These are phyloP conservation scores for Amphipoea lucens DNA, from an alignment of 2,888 invertebrate genomes.

Conservation along the genomic window DNA sequence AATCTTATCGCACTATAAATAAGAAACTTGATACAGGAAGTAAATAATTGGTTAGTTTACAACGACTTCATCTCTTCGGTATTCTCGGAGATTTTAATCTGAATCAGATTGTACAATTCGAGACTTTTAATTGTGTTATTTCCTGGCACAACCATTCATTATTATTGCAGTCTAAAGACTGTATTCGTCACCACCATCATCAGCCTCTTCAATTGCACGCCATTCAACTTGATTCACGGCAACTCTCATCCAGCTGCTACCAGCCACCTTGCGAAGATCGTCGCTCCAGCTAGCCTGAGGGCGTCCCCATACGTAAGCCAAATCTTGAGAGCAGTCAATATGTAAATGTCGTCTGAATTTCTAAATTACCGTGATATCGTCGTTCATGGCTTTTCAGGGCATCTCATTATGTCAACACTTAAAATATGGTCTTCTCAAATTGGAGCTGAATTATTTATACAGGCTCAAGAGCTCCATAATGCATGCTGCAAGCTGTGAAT, in stretches of 20 bases:
- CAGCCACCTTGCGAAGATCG: neutral
- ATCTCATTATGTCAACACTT: neutral
- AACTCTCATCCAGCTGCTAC: neutral
- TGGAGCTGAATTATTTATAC: neutral
- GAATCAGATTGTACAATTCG: constrained; percentile 20
- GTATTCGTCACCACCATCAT: too few relatives aligned
- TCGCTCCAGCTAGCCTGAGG: neutral
- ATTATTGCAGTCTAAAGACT: neutral
- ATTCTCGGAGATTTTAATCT: constrained; percentile 40
- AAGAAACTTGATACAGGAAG: constrained; percentile 45
- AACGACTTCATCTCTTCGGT: constrained; percentile 27
- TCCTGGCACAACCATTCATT: constrained; percentile 4
- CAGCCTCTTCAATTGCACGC: neutral
- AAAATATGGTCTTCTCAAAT: neutral
- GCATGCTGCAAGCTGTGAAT: neutral
- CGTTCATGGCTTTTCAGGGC: neutral
- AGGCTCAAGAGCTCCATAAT: neutral
- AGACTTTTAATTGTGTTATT: constrained; percentile 19
- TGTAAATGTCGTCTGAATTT: neutral
- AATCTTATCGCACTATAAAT: constrained; percentile 51
- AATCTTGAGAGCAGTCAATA: neutral
- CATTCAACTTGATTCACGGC: neutral
- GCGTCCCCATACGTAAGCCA: neutral
- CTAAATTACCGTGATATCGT: neutral
- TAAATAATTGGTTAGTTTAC: constrained; percentile 42